Evolutionary conservation across 2,888 invertebrate species (phyloP), one percentile per base, ranked within the genome.

Genomic region (Drosophila antonietae): DNA sequence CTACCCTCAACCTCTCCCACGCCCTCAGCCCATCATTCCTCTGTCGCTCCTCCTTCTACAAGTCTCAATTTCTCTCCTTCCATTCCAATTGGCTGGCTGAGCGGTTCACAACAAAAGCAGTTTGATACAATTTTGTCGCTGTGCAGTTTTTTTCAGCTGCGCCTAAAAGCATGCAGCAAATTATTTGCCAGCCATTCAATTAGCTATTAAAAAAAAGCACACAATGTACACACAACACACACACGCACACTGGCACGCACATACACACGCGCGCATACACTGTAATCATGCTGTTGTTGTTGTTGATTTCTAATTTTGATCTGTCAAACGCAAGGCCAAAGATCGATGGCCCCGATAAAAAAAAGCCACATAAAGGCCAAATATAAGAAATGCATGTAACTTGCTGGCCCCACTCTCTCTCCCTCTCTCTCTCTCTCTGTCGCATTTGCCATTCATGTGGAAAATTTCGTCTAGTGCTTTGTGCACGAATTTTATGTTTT

Each of bases 291-390:
- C 61, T 43, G 49, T 66, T 64, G 58, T 64, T 68, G 51, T 20
- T 20, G 20, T 65, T 64, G 87, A 89, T 88, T 90, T 89, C 78
- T 90, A 89, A 89, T 89, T 90, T 90, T 78, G 88, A 89, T 90
- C 91, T 90, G 90, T 90, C 90, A 90, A 85, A 86, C 78, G 83
- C 90, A 90, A 78, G 81, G 78, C 73, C 76, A 85, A 89, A 90
- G 90, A 90, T 91, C 90, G 90, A 90, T 90, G 90, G 90, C 83
- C 81, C 69, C 83, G 90, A 90, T 90, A 90, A 90, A 88, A 88
- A 86, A 85, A 73, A 72, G 68, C 51, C 51, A 56, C 53, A 55
- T 51, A 61, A 43, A 68, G 55, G 39, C 55, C 23, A 65, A 58
- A 53, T 31, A 41, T 35, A 39, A 57, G 43, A 46, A 63, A 31